Base-by-base conservation (phyloP, 1,140 invertebrate species). In the Chironomus striatipennis region DNA sequence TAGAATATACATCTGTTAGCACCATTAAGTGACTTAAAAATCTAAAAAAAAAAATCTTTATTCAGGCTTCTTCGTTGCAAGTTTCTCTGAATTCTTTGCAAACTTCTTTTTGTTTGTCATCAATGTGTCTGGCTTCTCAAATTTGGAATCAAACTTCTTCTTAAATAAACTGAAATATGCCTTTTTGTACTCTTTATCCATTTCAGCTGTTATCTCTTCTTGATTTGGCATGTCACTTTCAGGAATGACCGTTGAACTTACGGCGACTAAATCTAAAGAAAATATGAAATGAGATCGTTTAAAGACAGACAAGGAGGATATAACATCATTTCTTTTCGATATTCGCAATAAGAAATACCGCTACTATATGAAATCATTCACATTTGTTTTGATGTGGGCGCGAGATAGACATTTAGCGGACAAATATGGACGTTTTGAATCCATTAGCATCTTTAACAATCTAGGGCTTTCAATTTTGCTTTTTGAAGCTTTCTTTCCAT, bases 81-180 rank as follows among this genome's bases (percentile, higher is more conserved):
- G 12, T 15, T 57, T 57, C 15, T 57, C 47, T n/a, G 47, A 57
- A 57, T 10, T 57, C n/a, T 57, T 57, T n/a, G n/a, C 12, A 57
- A 57, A 57, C 12, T 57, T 57, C n/a, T 57, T 57, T 18, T 70
- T 21, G 18, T 21, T 17, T 70, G 65, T 70, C 65, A 70, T 18
- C 10, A 70, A 70, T 8, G 65, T 70, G 10, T 70, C 65, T 18
- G 65, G 65, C 6, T 70, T 70, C 9, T 70, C 65, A 18, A 70
- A 21, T 70, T 70, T 70, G n/a, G 65, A 18, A 70, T 18, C 20
- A 12, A 70, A 70, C 18, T 70, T 70, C 65, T 70, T 70, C 20
- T 70, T 70, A 10, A 70, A 70, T 10, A 70, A 21, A 7, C 65
- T 70, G 17, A 18, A 70, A 70, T 70, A 70, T 18, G 65, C 65